A percentile compares a stretch with the other conserved stretches of the same genome.
These are phyloP conservation scores for Alligator mississippiensis DNA, from an alignment of 2,113 vertebrate genomes.

Conservation along the genomic window DNA sequence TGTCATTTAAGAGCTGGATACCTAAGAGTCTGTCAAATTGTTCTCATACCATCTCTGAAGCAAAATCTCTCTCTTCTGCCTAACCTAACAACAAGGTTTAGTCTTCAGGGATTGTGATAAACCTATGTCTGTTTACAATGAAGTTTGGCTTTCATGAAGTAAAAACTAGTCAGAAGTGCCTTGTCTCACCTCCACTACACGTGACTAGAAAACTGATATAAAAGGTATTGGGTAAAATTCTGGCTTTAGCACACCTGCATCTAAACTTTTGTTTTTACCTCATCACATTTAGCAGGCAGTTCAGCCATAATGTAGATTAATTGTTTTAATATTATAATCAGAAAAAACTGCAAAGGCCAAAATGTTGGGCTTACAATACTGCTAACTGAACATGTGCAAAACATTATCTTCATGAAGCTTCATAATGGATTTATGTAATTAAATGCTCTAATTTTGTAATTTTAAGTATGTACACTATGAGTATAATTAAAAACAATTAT, in stretches of 20 bases:
- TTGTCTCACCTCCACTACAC: neutral
- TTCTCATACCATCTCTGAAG: neutral
- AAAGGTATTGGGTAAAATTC: neutral
- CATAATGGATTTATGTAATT: neutral
- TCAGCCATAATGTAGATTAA: neutral
- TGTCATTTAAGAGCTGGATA: neutral
- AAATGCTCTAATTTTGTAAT: neutral
- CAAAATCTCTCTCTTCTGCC: neutral
- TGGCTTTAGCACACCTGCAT: neutral
- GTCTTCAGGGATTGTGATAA: neutral
- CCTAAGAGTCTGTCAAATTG: neutral
- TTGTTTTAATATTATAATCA: neutral
- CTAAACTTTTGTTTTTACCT: neutral
- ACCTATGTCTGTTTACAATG: neutral
- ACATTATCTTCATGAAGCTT: neutral
- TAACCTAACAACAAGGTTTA: neutral
- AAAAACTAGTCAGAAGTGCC: neutral
- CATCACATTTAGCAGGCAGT: neutral
- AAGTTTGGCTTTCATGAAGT: neutral
- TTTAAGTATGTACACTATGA: neutral
- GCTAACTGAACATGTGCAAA: neutral
- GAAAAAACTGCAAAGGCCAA: neutral
- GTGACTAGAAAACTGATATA: neutral
- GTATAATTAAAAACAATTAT: constrained; percentile 7
- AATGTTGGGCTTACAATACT: neutral